These are phyloP conservation scores for Glaucidium brasilianum DNA, from an alignment of 2,113 vertebrate species.

Conservation along the genomic window DNA sequence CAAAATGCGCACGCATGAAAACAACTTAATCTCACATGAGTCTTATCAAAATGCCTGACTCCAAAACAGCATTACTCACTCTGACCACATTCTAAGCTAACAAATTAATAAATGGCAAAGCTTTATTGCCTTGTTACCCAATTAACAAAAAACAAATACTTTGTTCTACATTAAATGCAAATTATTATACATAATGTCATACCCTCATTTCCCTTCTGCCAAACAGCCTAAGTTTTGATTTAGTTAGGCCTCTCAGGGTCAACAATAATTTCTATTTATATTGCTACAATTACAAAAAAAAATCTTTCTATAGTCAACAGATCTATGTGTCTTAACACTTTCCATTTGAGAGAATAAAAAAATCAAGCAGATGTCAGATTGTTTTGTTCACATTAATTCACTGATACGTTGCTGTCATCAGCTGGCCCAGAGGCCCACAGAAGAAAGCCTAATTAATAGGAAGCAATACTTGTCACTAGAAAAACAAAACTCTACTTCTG, in stretches of 20 bases:
- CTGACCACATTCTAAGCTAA: not conserved
- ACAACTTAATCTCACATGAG: not conserved
- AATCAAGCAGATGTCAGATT: not conserved
- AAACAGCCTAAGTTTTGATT: not conserved
- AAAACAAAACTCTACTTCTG: not conserved
- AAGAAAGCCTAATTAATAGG: conserved; percentile 19
- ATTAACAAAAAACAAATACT: not conserved
- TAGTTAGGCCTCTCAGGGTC: not conserved
- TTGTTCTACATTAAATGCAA: not conserved
- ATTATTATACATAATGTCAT: not conserved
- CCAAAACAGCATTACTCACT: not conserved
- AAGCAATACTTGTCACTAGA: not conserved
- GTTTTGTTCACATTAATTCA: not conserved
- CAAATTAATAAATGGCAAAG: not conserved
- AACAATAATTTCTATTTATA: not conserved
- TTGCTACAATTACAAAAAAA: not conserved
- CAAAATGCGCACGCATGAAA: not conserved
- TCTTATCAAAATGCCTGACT: not conserved
- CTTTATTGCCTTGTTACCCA: not conserved
- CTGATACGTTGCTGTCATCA: not conserved
- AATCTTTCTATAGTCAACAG: not conserved
- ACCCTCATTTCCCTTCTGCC: not conserved
- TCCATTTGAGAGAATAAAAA: conserved; percentile 1
- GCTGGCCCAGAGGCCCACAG: not conserved
- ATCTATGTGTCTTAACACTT: not conserved